Base-by-base conservation (phyloP, 2,888 invertebrate species). In the Caenorhabditis wallacei region DNA sequence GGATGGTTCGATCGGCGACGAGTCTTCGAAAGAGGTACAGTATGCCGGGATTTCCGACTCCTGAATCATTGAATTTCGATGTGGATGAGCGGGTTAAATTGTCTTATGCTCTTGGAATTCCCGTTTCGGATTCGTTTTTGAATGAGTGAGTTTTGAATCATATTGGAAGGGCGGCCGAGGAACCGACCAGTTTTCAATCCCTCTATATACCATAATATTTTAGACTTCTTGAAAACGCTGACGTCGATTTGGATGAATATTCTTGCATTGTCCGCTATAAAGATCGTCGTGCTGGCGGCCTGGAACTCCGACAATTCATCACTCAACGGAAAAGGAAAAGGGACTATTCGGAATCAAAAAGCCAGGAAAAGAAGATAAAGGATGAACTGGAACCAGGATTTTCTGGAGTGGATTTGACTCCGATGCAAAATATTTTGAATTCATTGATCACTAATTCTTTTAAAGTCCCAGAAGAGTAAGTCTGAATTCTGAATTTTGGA, bases 71-170 rank as follows among this genome's bases (percentile, higher is more conserved):
- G 56, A 22, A 40, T 69, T 59, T 57, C 26, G n/a, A 53, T n/a
- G 24, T 40, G 5, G 40, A 53, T 16, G 18, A 16, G 8, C 61
- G 35, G 16, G 40, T 37, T 0, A 61, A 63, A 26, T 24, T 72
- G 37, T 46, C 46, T 13, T 72, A 40, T 24, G 72, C 72, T 18
- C 51, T 63, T 3, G 24, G 35, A 7, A 74, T 74, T 30, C 72
- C 72, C 8, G 26, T 74, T 8, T n/a, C 30, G 10, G 63, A 43
- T 11, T 22, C 16, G 1, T 43, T 20, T 2, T 40, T 26, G 13
- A 37, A 37, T 20, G 20, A 57, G 69, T 69, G 18, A 56, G 69
- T 63, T 48, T 61, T 40, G 16, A 13, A 61, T 20, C 1, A 18
- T 54, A 11, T 26, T 1, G 18, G 22, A 13, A 8, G 40, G 1